Evolutionary conservation across 1,140 invertebrate genomes (phyloP), one percentile per base, ranked within the genome.

Genomic region (Penaeus vannamei): DNA sequence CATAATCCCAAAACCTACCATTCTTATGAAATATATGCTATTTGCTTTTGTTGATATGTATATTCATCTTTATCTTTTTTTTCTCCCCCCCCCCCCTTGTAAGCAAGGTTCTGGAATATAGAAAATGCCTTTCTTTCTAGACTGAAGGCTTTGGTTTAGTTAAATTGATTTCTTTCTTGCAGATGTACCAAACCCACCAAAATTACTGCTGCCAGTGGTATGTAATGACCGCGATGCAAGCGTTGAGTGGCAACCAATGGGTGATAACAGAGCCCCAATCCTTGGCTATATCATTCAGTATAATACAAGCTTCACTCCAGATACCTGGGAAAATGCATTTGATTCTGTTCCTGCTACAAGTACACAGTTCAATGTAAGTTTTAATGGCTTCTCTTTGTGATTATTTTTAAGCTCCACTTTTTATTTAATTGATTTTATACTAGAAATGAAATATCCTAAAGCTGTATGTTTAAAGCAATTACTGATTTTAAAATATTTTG

Each of bases 241-340:
- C 2, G 94, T 98, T 17, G 94, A 94, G 90, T 99, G 98, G 98
- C 94, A 94, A 92, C 95, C 98, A 12, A 96, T 96, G 94, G 96
- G 98, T 90, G 98, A 99, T 93, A 99, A 99, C 94, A 95, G 98
- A 91, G 96, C 98, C 5, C 97, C 98, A 10, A 98, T 99, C 92
- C 94, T 98, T 5, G 95, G 96, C 91, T 99, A 97, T 93, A 96
- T 95, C 10, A 97, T 99, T 87, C 97, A 99, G 93, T 97, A 96
- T 92, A 99, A 99, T 92, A 99, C 98, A 0, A 96, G 95, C 61
- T 99, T 99, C 93, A 97, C 97, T 22, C 97, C 97, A 0, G 98
- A 98, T 93, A 95, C 95, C 0, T 99, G 99, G 98, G 96, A 96
- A 93, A 94, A 94, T 84, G 95, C 96, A 2, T 92, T 91, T 85